Base-by-base conservation (phyloP, 2,113 vertebrate species). In the Toxostoma redivivum region DNA sequence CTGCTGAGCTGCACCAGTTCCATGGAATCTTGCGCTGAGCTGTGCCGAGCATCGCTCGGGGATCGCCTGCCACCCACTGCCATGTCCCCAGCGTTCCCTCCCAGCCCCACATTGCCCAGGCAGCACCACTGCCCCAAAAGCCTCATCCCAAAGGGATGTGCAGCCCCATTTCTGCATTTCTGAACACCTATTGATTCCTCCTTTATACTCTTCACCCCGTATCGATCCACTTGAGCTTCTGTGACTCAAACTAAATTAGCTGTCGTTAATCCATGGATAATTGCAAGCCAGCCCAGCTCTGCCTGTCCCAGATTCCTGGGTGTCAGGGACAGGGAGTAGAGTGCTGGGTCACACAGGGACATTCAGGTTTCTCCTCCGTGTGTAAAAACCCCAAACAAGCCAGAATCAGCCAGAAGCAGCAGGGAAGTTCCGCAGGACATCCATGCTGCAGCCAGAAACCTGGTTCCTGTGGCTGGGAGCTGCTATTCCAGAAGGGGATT, bases 231-330 rank as follows among this genome's bases (percentile, higher is more conserved):
- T 80, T 76, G 19, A 86, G 86, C 73, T 80, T 93, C 80, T 11
- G 14, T 65, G 86, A 81, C 44, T 93, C 90, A 51, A 81, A 93
- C 92, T 80, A 89, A 96, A 97, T 96, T 96, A 92, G 90, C 91
- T 89, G 92, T 35, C 47, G 60, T 84, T 96, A 95, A 94, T 90
- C 80, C 24, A 19, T 7, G 74, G 81, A 73, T 87, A 95, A 95
- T 94, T 92, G 61, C 92, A 44, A 47, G 79, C 0, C 2, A 92
- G 60, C 44, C 80, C 13, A 1, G 74, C 80, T 86, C 83, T 86
- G 90, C 40, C 40, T 94, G 94, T 42, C 96, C 91, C 92, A 88
- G 85, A 90, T 86, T 83, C 23, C 0, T 0, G 18, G 50, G 76
- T 54, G 60, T 18, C 5, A 5, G 82, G 51, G 45, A 65, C 2